Base-by-base conservation (phyloP, 2,888 invertebrate genomes). In the Acleris emargana region DNA sequence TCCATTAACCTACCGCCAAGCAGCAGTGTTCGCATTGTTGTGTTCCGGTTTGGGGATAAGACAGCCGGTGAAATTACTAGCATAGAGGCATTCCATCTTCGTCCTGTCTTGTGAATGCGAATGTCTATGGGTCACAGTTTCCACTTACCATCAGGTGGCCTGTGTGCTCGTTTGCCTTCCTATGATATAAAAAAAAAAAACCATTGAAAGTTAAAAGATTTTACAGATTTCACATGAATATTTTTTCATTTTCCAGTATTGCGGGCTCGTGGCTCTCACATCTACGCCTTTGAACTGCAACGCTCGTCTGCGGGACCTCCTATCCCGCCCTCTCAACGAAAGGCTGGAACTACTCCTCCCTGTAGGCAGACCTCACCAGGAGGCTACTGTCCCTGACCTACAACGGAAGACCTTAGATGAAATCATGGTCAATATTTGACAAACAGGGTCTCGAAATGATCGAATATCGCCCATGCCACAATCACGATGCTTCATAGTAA, bases 201-300 rank as follows among this genome's bases (percentile, higher is more conserved):
- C n/a, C n/a, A n/a, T n/a, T 28, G 7, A 28, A 28, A 28, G 1
- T 28, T 7, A 28, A 7, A 25, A 6, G 25, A 25, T 6, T 25
- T 25, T n/a, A n/a, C n/a, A n/a, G n/a, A 16, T n/a, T 43, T 16
- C 13, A n/a, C 43, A 13, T 43, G 18, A 20, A 2, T 49, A 2
- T 11, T 52, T 32, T 66, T 58, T 43, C 9, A 7, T 1, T 59
- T 85, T 93, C 49, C 89, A 97, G 96, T 95, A 96, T 77, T 97
- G 97, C 60, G 98, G 98, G 0, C 86, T 98, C 54, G 96, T 95
- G 54, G 96, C 98, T 0, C 89, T 98, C 49, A 97, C 97, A 0
- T 97, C 98, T 3, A 98, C 98, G 0, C 98, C 98, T 0, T 87
- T 98, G 54, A 98, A 98, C 84, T 97, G 98, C 86, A 97, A 97